Conservation (phyloP, 2,888 invertebrate species). For the Hybos culiciformis region DNA sequence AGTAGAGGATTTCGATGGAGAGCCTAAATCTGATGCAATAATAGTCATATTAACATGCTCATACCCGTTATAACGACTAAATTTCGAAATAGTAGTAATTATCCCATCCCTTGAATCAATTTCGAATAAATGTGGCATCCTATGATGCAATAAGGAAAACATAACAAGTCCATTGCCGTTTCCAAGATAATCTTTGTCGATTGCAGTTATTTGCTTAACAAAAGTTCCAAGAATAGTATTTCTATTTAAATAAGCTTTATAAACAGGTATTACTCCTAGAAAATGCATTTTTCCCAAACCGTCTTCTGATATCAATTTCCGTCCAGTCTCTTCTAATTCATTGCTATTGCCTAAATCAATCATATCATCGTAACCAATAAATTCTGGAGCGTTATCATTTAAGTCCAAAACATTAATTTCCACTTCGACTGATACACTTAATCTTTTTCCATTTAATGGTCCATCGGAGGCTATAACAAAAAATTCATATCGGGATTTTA, state of each 20-base stretch:
- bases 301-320: background rate
- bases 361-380: constrained; percentile 59
- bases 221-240: constrained; percentile 60
- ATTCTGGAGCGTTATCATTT: constrained; percentile 71
- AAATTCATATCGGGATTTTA: constrained; percentile 52
- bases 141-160: constrained; percentile 57
- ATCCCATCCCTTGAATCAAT: constrained; percentile 78
- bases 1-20: constrained; percentile 66
- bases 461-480: constrained; percentile 62
- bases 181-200: constrained; percentile 70
- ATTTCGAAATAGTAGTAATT: constrained; percentile 56
- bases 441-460: constrained; percentile 43
- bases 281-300: too few species aligned
- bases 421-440: constrained; percentile 61
- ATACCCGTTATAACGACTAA: constrained; percentile 31
- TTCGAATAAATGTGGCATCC: constrained; percentile 50
- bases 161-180: constrained; percentile 78
- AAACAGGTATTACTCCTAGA: constrained; percentile 61
- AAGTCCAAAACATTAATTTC: constrained; percentile 70
- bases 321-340: constrained; percentile 36
- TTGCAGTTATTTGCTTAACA: constrained; percentile 63
- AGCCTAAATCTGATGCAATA: constrained; percentile 72
- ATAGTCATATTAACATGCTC: constrained; percentile 59
- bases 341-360: constrained; percentile 8
- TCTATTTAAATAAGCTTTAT: constrained; percentile 60